These are phyloP conservation scores for Monopterus albus DNA, from an alignment of 2,113 vertebrate species.

Conservation along the genomic window DNA sequence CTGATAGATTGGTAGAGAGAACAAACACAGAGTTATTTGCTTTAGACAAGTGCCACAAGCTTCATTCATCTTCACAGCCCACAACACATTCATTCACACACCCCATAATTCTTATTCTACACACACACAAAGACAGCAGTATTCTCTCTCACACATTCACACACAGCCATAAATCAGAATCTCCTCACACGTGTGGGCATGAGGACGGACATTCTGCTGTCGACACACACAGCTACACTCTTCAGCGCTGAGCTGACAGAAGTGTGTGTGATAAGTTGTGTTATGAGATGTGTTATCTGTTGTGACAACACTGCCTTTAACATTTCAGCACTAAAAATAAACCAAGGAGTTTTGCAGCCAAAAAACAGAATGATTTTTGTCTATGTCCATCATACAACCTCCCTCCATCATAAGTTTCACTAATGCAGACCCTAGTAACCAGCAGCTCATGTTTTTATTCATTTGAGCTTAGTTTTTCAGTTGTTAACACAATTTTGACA, in stretches of 20 bases:
- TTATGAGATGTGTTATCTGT: constrained; percentile 62
- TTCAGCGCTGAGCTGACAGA: neutral
- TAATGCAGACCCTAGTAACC: no score
- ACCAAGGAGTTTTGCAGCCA: no score
- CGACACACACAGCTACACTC: constrained; percentile 31
- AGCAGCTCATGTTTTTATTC: no score
- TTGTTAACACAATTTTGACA: no score
- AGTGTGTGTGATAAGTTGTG: constrained; percentile 62
- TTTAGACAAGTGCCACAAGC: constrained; percentile 63
- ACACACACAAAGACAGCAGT: constrained; percentile 57
- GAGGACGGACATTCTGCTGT: constrained; percentile 3
- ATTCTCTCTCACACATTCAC: constrained; percentile 49
- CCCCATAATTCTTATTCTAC: constrained; percentile 52
- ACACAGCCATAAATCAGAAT: constrained; percentile 45
- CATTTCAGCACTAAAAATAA: no score
- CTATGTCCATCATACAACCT: no score
- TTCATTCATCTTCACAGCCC: constrained; percentile 70
- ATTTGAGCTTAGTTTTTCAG: no score
- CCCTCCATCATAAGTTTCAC: no score
- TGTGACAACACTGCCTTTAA: constrained; percentile 65
- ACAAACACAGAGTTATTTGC: constrained; percentile 74
- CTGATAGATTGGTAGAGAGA: constrained; percentile 68
- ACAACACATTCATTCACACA: constrained; percentile 48
- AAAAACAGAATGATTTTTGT: no score
- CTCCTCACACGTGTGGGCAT: constrained; percentile 55